phyloP scores from a whole-genome alignment of 2,888 invertebrate genomes.

The Coleophora flavipennella region DNA sequence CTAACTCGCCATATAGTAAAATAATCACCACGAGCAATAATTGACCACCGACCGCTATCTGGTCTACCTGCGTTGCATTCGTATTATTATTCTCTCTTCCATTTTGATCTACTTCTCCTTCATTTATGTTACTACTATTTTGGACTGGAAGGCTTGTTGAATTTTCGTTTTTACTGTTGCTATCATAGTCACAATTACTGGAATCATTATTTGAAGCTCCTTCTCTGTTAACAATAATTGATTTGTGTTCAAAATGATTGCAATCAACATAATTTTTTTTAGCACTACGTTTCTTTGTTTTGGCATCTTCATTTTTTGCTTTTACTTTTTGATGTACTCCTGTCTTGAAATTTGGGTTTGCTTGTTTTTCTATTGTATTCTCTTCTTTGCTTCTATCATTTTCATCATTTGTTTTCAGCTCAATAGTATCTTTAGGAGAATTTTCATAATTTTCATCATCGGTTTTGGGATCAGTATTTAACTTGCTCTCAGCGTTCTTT shows the following conservation, averaged over 20 bases:
- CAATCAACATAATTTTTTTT: too few relatives aligned
- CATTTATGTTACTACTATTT: not conserved
- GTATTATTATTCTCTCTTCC: constrained; percentile 18
- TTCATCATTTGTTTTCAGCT: constrained; percentile 1
- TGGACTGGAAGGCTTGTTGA: constrained; percentile 2
- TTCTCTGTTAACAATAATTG: too few relatives aligned
- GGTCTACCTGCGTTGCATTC: constrained; percentile 15
- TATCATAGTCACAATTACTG: constrained; percentile 1
- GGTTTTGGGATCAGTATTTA: constrained; percentile 12
- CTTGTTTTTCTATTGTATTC: constrained; percentile 4
- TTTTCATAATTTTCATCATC: constrained; percentile 12
- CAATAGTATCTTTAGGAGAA: constrained; percentile 1
- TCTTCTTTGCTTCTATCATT: constrained; percentile 8
- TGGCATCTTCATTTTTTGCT: too few relatives aligned
- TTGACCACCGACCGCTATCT: constrained; percentile 38
- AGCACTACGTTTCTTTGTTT: too few relatives aligned
- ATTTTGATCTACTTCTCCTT: not conserved
- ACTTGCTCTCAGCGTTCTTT: not conserved
- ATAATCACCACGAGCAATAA: constrained; percentile 46
- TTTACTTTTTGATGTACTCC: not conserved
- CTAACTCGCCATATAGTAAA: constrained; percentile 36
- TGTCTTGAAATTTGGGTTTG: not conserved
- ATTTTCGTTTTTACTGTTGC: constrained; percentile 4
- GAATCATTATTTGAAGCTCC: constrained; percentile 6
- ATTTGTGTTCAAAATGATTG: too few relatives aligned